phyloP scores from a whole-genome alignment of 2,113 vertebrate genomes.

The Macrotis lagotis region DNA sequence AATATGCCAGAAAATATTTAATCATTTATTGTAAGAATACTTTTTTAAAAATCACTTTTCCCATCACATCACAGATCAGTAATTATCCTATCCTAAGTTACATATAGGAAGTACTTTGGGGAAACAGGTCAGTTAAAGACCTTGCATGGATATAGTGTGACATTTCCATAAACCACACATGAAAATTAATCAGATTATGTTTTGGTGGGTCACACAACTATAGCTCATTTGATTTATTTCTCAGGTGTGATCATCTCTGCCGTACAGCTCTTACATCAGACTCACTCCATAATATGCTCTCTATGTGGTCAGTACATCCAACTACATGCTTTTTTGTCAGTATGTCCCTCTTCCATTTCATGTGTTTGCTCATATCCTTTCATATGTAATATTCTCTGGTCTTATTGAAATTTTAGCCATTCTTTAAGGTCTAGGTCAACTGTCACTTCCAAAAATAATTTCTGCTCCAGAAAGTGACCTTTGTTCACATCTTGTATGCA shows the following conservation, averaged over 20 bases:
- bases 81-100: background rate
- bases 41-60: background rate
- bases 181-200: background rate
- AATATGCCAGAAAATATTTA: background rate
- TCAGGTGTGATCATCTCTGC: background rate
- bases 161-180: background rate
- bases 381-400: too few species aligned
- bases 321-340: background rate
- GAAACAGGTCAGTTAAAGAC: background rate
- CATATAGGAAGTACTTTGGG: background rate
- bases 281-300: background rate
- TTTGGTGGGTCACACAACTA: background rate
- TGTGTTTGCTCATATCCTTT: background rate
- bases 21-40: background rate
- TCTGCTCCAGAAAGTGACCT: background rate
- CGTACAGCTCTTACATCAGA: background rate
- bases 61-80: background rate
- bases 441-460: background rate
- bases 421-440: too few species aligned
- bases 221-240: background rate
- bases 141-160: background rate
- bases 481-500: background rate
- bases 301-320: background rate
- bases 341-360: background rate
- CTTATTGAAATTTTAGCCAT: too few species aligned